A percentile compares a stretch with the other conserved stretches of the same genome.
Conservation (phyloP, 2,797 vertebrate species). For the Halcyon badia region DNA sequence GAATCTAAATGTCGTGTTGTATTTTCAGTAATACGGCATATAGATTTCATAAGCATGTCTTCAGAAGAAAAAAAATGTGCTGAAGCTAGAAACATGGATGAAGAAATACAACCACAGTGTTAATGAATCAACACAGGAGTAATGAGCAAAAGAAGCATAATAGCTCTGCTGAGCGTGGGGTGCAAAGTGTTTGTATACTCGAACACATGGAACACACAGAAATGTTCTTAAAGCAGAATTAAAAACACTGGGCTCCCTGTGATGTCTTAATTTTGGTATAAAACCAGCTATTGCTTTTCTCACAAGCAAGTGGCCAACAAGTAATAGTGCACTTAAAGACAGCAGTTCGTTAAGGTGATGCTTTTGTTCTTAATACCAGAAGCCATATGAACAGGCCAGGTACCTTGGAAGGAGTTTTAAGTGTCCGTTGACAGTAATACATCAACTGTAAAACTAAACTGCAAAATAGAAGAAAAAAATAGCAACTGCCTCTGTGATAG, state of each 20-base stretch:
- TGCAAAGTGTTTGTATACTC: background rate
- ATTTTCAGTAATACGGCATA: background rate
- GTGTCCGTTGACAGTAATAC: background rate
- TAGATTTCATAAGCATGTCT: background rate
- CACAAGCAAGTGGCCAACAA: background rate
- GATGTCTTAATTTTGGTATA: background rate
- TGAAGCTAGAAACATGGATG: background rate
- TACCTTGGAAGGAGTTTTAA: background rate
- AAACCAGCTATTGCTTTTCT: background rate
- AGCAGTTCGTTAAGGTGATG: background rate
- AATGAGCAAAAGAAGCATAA: background rate
- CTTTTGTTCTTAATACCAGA: background rate
- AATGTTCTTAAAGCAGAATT: background rate
- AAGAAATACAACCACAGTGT: background rate
- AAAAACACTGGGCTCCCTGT: background rate
- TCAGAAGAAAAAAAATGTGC: background rate
- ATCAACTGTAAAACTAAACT: background rate
- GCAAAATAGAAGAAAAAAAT: background rate
- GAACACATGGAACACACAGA: background rate
- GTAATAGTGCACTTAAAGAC: background rate
- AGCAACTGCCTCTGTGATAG: background rate
- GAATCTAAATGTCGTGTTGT: background rate
- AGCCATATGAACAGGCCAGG: background rate
- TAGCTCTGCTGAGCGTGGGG: rapidly evolving
- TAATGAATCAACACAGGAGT: background rate